A percentile compares a stretch with the other conserved stretches of the same genome.
phyloP scores from a whole-genome alignment of 1,140 invertebrate species.

The Eufriesea mexicana region DNA sequence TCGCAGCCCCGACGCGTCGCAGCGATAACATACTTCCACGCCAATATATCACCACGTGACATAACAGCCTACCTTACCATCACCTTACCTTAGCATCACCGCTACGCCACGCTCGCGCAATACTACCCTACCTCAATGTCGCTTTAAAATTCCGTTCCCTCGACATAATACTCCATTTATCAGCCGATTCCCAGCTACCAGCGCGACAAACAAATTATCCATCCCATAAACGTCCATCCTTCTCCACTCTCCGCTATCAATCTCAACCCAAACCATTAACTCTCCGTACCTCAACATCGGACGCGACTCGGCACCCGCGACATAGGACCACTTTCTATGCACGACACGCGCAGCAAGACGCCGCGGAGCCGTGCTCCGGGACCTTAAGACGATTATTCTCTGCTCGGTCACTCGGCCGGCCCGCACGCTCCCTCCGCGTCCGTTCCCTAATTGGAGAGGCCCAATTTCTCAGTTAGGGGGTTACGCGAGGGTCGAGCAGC shows the following conservation, averaged over 20 bases:
- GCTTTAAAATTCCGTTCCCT: neutral
- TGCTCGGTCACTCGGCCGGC: constrained; percentile 34
- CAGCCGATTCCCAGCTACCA: neutral
- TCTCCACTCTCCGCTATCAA: no score
- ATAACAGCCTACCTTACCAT: no score
- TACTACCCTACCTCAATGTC: no score
- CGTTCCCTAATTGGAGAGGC: constrained; percentile 67
- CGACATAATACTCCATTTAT: neutral
- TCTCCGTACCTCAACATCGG: neutral
- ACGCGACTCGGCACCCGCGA: no score
- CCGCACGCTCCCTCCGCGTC: constrained; percentile 21
- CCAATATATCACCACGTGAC: no score
- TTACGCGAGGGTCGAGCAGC: constrained; percentile 20
- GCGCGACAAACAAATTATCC: neutral
- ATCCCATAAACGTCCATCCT: neutral
- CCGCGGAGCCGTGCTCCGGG: neutral
- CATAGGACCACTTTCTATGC: neutral
- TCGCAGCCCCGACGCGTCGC: no score
- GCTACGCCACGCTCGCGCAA: no score
- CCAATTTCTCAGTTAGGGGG: constrained; percentile 71
- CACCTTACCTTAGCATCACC: no score
- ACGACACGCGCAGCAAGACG: constrained; percentile 13
- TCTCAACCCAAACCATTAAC: neutral
- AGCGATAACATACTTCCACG: no score
- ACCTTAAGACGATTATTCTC: constrained; percentile 56